Evolutionary conservation across 2,797 vertebrate species (phyloP).

Genomic region (Eremophila alpestris): DNA sequence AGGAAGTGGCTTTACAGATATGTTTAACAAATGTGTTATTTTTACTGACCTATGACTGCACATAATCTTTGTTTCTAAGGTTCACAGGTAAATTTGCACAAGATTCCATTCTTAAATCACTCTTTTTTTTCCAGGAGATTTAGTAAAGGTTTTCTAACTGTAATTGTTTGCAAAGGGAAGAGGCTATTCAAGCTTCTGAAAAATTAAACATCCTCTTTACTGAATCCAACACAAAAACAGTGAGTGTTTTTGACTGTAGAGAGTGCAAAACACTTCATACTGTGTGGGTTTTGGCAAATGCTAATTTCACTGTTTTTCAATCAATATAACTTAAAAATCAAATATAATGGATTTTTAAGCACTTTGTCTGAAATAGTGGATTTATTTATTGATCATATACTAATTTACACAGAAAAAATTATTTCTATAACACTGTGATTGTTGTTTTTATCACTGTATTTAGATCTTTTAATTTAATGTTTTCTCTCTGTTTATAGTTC

Average conservation of each 20-base stretch:
- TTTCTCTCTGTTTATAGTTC: neutral
- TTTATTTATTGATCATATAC: neutral
- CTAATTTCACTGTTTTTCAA: neutral
- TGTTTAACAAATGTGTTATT: neutral
- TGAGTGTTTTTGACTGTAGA: neutral
- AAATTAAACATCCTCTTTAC: neutral
- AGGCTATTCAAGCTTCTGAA: neutral
- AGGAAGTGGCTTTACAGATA: neutral
- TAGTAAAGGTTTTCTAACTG: neutral
- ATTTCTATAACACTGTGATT: neutral
- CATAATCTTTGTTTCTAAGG: neutral
- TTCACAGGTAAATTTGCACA: neutral
- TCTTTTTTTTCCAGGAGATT: neutral
- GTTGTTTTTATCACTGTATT: neutral
- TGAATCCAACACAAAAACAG: accelerated
- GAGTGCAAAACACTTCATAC: neutral
- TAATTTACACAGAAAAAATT: neutral
- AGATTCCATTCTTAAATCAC: neutral
- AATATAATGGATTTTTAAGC: neutral
- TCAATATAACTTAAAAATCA: neutral
- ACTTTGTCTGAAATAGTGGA: neutral
- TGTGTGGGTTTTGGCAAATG: neutral
- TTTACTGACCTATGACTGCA: neutral
- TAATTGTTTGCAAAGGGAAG: neutral
- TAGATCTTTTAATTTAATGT: neutral